Base-by-base conservation (phyloP, 2,888 invertebrate genomes). In the Monopis laevigella region DNA sequence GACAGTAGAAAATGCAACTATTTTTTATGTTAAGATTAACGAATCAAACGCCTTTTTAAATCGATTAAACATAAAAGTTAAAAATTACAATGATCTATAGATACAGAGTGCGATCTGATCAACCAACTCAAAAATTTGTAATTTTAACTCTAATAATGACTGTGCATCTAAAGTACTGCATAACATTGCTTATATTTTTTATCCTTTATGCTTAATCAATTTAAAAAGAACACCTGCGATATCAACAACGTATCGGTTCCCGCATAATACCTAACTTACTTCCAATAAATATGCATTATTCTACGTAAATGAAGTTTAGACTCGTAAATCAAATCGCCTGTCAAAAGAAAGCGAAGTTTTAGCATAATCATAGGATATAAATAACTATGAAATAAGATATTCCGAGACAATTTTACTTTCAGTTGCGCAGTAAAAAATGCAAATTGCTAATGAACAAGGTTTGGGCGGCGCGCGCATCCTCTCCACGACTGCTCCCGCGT, bases 361-460 rank as follows among this genome's bases (percentile, higher is more conserved):
- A n/a, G 7, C 29, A 29, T 29, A 11, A 29, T n/a, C 29, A 11
- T 7, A 29, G n/a, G n/a, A 5, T 11, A 11, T 29, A 29, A 29
- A 29, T 29, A 29, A 29, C 8, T n/a, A 11, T 11, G 4, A 38
- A 52, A 52, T 46, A 49, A 46, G 45, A 24, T 24, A 49, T 48
- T 51, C 49, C 43, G 48, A 51, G 51, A 49, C 46, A 45, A 50
- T 55, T 58, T 57, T 52, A 48, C 54, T 54, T 53, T 56, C 52
- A 42, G 44, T 45, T 45, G 43, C 49, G 47, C 38, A 24, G 36
- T 36, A 36, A 36, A 36, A 60, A 68, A 65, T 64, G 59, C 62
- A 66, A 68, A 65, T 53, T 48, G 47, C 56, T 58, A 60, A 58
- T 58, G 54, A 49, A 60, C 61, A 59, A 48, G 50, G 60, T 54